Evolutionary conservation across 2,113 vertebrate species (phyloP), one percentile per base, ranked within the genome.

Genomic region (Bubo bubo): DNA sequence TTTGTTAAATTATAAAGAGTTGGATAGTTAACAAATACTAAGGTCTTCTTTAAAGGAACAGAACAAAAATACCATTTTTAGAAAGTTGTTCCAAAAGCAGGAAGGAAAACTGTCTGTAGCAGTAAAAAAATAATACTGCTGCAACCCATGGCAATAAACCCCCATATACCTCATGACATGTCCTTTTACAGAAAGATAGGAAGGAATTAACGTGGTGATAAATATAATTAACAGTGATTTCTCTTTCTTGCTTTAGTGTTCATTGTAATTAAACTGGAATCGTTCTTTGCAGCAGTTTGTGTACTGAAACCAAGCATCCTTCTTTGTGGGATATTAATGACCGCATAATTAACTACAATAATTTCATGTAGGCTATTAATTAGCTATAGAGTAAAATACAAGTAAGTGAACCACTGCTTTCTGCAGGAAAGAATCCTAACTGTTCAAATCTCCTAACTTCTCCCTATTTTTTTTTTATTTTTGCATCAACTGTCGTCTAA

Each of bases 311-410:
- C 43, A 76, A 72, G n/a, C 8, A 1, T 93, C 26, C 37, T 76
- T 79, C 70, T 94, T 94, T 79, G 84, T 53, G 30, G 47, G 92
- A 91, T 94, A 86, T 77, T 91, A 93, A 95, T 85, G 37, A 85
- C 70, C 0, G 3, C 32, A 76, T 66, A 95, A 96, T 95, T 94
- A 95, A 72, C 41, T 84, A 89, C 37, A 92, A 82, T 34, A 89
- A 94, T 82, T 95, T 85, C 41, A 93, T 64, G 55, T 70, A 79
- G 76, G n/a, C 41, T 79, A 87, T 82, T 95, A 92, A 95, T 92
- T 92, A 91, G 24, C 43, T 79, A 53, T 1, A 2, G 66, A 64
- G 22, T 55, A 72, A 50, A 87, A 68, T 59, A 74, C 30, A 22
- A 93, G 30, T 67, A 81, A 84, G 13, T 39, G 63, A 91, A 88